Evolutionary conservation across 2,888 invertebrate genomes (phyloP), one percentile per base, ranked within the genome.

Genomic region (Aspidiotus destructor): DNA sequence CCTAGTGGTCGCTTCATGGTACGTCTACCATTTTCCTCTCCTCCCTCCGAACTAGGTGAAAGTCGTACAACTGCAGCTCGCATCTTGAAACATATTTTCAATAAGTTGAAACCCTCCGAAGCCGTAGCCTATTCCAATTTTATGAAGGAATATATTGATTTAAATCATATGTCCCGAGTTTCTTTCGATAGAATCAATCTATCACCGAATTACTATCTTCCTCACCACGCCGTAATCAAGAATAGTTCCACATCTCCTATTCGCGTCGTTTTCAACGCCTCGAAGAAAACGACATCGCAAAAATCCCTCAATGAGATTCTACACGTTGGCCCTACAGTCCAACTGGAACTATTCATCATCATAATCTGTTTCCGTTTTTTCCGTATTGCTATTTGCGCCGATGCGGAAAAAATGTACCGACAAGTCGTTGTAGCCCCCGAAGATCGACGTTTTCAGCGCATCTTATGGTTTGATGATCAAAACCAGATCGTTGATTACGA

Each of bases 361-460:
- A 58, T 78, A 6, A 15, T 75, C 5, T 60, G 74, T 8, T 75
- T 75, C 69, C 69, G 76, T 7, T 63, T 68, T 8, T 72, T 75
- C 65, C 68, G 67, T 8, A 72, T 73, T 41, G 74, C 75, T 0
- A 71, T 78, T 17, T 74, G 73, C 8, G 75, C 75, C 0, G 77
- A 78, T 64, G 74, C 78, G 10, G 74, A 72, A 16, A 77, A 77
- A 71, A 77, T 77, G 75, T 77, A 75, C 69, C 71, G 76, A 0
- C 75, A 75, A 69, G 73, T 77, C 15, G 9, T 58, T 1, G 67
- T 77, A 0, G 61, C 72, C 41, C 60, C 69, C 1, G 70, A 71
- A 2, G 74, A 77, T 52, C 63, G 73, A 13, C 52, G 74, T 40
- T 72, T 75, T 11, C 77, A 77, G 62, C 69, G 74, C 9, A 77